Evolutionary conservation across 2,888 invertebrate genomes (phyloP), one percentile per base, ranked within the genome.

Genomic region (Julus scanicus): DNA sequence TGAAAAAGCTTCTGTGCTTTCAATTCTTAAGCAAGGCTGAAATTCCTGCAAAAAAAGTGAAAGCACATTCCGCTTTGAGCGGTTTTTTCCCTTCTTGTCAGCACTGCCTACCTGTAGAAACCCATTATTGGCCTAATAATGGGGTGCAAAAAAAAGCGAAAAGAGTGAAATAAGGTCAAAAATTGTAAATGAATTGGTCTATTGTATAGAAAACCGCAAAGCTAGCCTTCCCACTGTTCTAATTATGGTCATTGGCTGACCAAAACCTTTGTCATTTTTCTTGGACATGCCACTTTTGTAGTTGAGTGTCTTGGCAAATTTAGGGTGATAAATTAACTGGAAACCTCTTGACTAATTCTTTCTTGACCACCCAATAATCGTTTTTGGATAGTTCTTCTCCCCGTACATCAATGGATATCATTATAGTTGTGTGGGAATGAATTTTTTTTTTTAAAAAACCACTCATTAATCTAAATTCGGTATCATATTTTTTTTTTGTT

Each of bases 101-200:
- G 37, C 37, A 3, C 80, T 80, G 80, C 80, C 80, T 80, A 80
- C 80, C 80, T 80, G 80, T 80, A 37, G 80, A 80, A 80, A 80
- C 80, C 80, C 37, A 80, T 80, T 80, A 80, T 80, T 29, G 80
- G 37, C 80, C 80, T 80, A 80, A 80, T 80, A 80, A 80, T 80
- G 80, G 80, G 80, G 80, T 37, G 29, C 37, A 39, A 80, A 80
- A 80, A 57, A 80, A 80, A 29, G 37, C 37, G 80, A 80, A 80
- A 80, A 80, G 80, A 80, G 80, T 80, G 80, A 80, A 80, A 80
- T 80, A 80, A 80, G 80, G 80, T 80, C 80, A 80, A 37, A 80
- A 80, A 80, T 37, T 80, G 37, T 80, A 80, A 80, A 80, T 80
- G 80, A 80, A 80, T 80, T 80, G 80, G 80, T 29, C 80, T 37